Evolutionary conservation across 2,113 vertebrate species (phyloP).

Genomic region (Lagopus muta): DNA sequence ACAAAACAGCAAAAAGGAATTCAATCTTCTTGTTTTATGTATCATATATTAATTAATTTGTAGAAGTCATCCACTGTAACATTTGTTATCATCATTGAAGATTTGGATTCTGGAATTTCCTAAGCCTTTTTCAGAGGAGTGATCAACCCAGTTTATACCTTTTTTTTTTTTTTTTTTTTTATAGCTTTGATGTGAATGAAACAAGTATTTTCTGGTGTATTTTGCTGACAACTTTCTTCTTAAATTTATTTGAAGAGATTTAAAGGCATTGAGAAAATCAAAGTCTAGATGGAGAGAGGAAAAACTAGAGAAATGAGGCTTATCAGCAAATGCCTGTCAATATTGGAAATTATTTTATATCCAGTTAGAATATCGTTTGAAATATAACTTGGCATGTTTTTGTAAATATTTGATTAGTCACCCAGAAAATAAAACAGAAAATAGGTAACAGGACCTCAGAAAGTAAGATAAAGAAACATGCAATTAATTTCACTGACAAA

Average conservation of each 20-base stretch:
- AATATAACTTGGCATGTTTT: not conserved
- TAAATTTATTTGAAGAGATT: not conserved
- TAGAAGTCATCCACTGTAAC: not conserved
- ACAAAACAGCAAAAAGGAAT: not conserved
- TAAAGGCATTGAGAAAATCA: not conserved
- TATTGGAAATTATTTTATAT: not conserved
- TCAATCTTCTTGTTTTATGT: not conserved
- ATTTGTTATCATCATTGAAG: not conserved
- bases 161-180: too few species aligned
- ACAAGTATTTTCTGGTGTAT: not conserved
- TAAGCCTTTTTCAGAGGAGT: not conserved
- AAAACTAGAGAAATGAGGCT: not conserved
- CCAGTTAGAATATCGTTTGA: not conserved
- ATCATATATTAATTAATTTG: conserved; percentile 1
- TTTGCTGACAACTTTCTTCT: not conserved
- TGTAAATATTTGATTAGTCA: not conserved
- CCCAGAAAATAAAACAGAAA: too few species aligned
- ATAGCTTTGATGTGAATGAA: not conserved
- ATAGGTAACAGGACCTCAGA: not conserved
- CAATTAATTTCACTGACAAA: not conserved
- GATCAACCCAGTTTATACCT: not conserved
- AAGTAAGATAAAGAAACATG: not conserved
- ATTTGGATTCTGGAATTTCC: not conserved
- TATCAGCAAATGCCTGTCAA: not conserved
- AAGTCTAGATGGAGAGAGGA: not conserved